phyloP scores from a whole-genome alignment of 1,140 invertebrate genomes.

The Megalopta genalis region DNA sequence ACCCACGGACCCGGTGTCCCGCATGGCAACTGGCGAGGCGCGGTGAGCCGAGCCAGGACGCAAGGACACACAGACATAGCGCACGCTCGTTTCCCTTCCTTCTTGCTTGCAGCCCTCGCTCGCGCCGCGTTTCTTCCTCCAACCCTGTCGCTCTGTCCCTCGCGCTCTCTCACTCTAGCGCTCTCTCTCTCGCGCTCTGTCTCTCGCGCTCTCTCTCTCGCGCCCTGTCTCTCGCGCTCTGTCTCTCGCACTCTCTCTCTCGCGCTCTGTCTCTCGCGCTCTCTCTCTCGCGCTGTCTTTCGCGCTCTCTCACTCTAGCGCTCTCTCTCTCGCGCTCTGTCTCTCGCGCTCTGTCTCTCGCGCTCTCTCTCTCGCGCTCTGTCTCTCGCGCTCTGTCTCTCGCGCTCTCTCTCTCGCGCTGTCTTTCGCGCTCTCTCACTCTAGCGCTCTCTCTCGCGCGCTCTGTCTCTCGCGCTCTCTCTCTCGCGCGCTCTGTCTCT shows the following conservation, averaged over 20 bases:
- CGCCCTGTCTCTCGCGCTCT: too few relatives aligned
- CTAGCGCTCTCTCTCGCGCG: too few relatives aligned
- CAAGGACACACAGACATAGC: slow-evolving; percentile 62
- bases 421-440: neutral
- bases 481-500: neutral
- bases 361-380: slow-evolving; percentile 1
- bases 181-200: neutral
- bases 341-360: slow-evolving; percentile 24
- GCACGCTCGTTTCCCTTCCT: slow-evolving; percentile 4
- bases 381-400: too few relatives aligned
- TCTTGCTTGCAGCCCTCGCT: too few relatives aligned
- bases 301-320: too few relatives aligned
- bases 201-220: neutral
- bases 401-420: neutral
- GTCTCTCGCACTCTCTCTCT: too few relatives aligned
- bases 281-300: too few relatives aligned
- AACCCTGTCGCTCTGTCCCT: neutral
- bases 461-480: neutral
- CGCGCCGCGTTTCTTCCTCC: neutral
- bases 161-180: neutral
- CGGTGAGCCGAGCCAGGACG: slow-evolving; percentile 49
- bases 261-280: neutral
- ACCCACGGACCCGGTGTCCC: slow-evolving; percentile 55
- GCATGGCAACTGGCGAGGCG: slow-evolving; percentile 72
- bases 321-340: too few relatives aligned